Evolutionary conservation across 2,888 invertebrate genomes (phyloP).

Genomic region (Euplexia lucipara): DNA sequence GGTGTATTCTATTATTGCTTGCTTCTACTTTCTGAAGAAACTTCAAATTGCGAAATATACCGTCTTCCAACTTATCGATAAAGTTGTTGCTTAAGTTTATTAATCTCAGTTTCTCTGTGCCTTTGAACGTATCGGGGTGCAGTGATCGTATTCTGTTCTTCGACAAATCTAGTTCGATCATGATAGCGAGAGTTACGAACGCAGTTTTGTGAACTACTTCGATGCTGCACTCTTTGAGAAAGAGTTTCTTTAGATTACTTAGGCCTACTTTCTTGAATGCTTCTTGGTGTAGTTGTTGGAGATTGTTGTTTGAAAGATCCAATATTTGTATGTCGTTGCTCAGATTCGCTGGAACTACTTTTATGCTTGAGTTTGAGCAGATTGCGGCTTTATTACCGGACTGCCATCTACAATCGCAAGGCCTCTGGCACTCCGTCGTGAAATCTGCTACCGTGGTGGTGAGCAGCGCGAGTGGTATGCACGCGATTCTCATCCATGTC

Average conservation of each 20-base stretch:
- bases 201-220: conserved; percentile 93
- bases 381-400: conserved; percentile 96
- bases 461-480: conserved; percentile 77
- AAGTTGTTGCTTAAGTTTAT: conserved; percentile 95
- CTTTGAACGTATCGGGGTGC: conserved; percentile 93
- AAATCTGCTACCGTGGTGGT: conserved; percentile 88
- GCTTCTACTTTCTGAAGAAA: conserved; percentile 95
- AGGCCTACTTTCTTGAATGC: conserved; percentile 94
- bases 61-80: conserved; percentile 93
- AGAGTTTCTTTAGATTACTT: conserved; percentile 95
- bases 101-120: conserved; percentile 93
- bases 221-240: conserved; percentile 94
- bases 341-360: conserved; percentile 93
- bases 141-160: conserved; percentile 93
- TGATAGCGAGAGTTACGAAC: conserved; percentile 94
- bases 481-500: conserved; percentile 86
- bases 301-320: conserved; percentile 93
- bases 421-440: conserved; percentile 92
- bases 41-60: conserved; percentile 94
- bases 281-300: conserved; percentile 92
- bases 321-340: conserved; percentile 94
- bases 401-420: conserved; percentile 96
- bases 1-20: conserved; percentile 94
- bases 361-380: conserved; percentile 93
- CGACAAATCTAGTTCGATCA: conserved; percentile 96